Conservation (phyloP, 2,113 vertebrate genomes). For the Hyaena hyaena region DNA sequence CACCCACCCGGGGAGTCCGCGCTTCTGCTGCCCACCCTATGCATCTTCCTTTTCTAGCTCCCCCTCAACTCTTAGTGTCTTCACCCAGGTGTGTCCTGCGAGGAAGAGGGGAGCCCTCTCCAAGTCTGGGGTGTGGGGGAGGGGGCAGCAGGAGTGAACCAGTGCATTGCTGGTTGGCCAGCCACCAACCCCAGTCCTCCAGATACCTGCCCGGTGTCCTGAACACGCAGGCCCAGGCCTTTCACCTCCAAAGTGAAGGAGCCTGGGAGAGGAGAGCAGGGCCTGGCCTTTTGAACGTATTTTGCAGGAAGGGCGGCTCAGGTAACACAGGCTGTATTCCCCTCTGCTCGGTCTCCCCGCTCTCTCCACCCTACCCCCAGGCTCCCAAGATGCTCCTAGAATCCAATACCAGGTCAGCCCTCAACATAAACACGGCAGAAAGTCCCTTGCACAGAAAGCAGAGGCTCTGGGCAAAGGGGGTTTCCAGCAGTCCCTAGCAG, state of each 20-base stretch:
- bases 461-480: background rate
- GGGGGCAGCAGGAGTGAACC: background rate
- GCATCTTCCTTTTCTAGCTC: background rate
- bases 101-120: background rate
- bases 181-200: background rate
- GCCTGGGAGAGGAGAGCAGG: background rate
- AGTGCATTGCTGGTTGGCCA: background rate
- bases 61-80: background rate
- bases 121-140: background rate
- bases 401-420: background rate
- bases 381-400: background rate
- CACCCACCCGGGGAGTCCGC: background rate
- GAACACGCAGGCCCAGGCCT: background rate
- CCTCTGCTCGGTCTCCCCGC: background rate
- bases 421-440: background rate
- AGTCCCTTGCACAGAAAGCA: background rate
- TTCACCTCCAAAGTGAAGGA: background rate
- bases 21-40: background rate
- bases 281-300: background rate
- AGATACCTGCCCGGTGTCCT: background rate
- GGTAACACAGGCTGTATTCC: background rate
- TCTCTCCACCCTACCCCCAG: too few species aligned
- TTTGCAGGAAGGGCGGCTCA: background rate
- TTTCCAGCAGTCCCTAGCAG: background rate
- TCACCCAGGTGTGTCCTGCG: background rate